These are phyloP conservation scores for Microctonus brassicae DNA, from an alignment of 2,888 invertebrate species.

Conservation along the genomic window DNA sequence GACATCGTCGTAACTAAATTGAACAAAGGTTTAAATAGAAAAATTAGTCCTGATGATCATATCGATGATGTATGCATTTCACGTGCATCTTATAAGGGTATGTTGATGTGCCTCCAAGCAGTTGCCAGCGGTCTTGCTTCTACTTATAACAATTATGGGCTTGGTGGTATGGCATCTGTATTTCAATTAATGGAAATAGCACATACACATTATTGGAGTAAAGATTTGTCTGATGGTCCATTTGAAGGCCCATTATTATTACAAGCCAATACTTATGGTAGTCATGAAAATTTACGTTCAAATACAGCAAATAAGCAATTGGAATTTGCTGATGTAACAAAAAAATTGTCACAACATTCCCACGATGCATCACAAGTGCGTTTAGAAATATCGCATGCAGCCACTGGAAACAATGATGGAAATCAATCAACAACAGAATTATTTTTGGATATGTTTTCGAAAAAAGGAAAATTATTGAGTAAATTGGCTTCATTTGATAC, in stretches of 20 bases:
- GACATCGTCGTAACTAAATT: constrained; percentile 95
- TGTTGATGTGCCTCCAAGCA: constrained; percentile 91
- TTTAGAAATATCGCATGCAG: constrained; percentile 73
- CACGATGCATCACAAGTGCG: constrained; percentile 75
- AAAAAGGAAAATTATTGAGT: constrained; percentile 89
- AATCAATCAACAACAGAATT: constrained; percentile 89
- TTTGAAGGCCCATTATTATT: constrained; percentile 71
- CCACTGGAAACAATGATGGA: constrained; percentile 71
- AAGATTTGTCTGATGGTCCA: constrained; percentile 78
- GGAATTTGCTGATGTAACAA: constrained; percentile 71
- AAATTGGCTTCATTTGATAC: constrained; percentile 92
- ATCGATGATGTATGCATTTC: constrained; percentile 97
- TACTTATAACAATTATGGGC: constrained; percentile 92
- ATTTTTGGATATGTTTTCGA: constrained; percentile 93
- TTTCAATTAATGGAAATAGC: constrained; percentile 98
- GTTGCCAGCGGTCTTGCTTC: constrained; percentile 91
- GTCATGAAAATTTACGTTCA: constrained; percentile 78
- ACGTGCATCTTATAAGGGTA: constrained; percentile 95
- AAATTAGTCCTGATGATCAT: constrained; percentile 95
- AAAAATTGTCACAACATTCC: constrained; percentile 76
- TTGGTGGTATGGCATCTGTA: constrained; percentile 97
- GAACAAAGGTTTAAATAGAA: constrained; percentile 92
- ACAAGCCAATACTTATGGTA: constrained; percentile 78
- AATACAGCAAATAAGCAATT: constrained; percentile 70
- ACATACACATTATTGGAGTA: constrained; percentile 98